Percentiles rank a stretch among this genome's conserved stretches.
Evolutionary conservation across 2,113 vertebrate species (phyloP).

Genomic region (Eudorcas thomsonii): DNA sequence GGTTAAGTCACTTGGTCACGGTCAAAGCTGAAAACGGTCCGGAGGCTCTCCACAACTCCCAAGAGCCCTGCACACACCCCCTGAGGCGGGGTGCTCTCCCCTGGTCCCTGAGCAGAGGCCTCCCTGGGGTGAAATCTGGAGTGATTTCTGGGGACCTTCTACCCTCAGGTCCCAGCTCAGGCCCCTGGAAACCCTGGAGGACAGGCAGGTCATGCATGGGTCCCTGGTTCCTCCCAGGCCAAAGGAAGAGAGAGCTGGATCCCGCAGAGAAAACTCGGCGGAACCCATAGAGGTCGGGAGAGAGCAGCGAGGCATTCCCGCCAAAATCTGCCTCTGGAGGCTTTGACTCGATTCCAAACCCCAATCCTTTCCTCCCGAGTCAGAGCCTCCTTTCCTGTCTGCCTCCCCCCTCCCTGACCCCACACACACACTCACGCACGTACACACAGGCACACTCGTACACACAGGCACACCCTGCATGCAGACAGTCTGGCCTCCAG

Average conservation of each 20-base stretch:
- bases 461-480: neutral
- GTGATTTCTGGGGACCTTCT: neutral
- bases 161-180: neutral
- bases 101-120: neutral
- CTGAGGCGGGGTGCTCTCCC: neutral
- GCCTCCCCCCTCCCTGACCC: neutral
- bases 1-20: neutral
- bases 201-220: neutral
- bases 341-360: constrained; percentile 46
- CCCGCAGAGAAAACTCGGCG: neutral
- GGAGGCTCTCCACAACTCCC: neutral
- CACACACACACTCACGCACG: neutral
- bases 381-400: constrained; percentile 52
- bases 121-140: neutral
- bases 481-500: neutral
- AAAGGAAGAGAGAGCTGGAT: neutral
- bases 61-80: neutral
- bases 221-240: neutral
- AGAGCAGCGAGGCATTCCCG: constrained; percentile 7
- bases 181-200: neutral
- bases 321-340: neutral
- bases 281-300: constrained; percentile 34
- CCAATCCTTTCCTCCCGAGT: neutral
- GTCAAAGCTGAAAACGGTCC: neutral
- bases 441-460: neutral